Percentiles rank a stretch among this genome's conserved stretches.
These are phyloP conservation scores for Varroa destructor DNA, from an alignment of 1,140 invertebrate species.

Conservation along the genomic window DNA sequence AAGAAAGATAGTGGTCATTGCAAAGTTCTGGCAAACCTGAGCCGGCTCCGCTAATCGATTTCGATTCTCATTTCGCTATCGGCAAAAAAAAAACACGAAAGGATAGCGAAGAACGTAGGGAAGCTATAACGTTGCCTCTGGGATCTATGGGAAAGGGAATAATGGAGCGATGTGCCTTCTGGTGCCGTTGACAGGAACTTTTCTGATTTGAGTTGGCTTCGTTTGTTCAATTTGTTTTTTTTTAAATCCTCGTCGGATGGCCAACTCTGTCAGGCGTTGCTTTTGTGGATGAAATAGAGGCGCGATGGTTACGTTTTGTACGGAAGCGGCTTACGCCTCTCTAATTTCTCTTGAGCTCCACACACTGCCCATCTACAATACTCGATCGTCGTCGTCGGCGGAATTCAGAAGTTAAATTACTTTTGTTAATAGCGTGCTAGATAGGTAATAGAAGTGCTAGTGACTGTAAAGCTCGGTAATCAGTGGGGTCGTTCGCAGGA, in stretches of 20 bases:
- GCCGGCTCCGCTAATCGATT: background rate
- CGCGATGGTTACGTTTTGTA: background rate
- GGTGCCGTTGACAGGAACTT: too few species aligned
- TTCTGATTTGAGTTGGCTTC: too few species aligned
- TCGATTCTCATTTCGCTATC: background rate
- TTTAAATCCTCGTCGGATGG: background rate
- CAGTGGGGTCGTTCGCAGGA: too few species aligned
- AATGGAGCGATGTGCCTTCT: too few species aligned
- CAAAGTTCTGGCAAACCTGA: background rate
- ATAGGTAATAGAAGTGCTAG: background rate
- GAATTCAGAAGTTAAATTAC: slow-evolving; percentile 28
- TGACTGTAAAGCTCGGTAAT: too few species aligned
- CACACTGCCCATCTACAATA: background rate
- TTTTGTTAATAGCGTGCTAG: slow-evolving; percentile 22
- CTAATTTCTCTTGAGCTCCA: background rate
- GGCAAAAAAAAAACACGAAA: background rate
- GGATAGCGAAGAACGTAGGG: background rate
- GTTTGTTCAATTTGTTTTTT: too few species aligned
- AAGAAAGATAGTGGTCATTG: background rate
- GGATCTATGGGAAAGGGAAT: too few species aligned
- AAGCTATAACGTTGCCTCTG: too few species aligned
- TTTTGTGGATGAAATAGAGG: background rate
- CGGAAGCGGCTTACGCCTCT: background rate
- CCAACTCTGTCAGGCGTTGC: background rate
- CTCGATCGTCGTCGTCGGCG: slow-evolving; percentile 1